Percentiles rank a stretch among this genome's conserved stretches.
Evolutionary conservation across 2,797 vertebrate species (phyloP).

Genomic region (Potorous gilbertii): DNA sequence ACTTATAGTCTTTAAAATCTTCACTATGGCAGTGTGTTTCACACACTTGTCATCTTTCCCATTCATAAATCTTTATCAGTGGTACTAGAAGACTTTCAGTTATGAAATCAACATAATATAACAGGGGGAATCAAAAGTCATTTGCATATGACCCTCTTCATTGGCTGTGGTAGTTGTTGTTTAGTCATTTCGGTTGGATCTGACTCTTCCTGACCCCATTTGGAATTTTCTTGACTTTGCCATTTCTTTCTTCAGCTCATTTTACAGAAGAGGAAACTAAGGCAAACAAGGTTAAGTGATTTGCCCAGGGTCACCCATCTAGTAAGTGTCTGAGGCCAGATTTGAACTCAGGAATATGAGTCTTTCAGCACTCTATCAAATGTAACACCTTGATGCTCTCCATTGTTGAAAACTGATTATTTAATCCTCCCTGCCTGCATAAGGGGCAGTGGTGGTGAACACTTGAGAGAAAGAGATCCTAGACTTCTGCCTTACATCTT

Average conservation of each 20-base stretch:
- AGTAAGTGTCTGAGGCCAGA: background rate
- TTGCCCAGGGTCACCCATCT: background rate
- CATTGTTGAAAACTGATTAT: background rate
- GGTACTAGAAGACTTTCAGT: background rate
- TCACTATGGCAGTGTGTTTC: background rate
- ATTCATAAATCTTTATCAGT: background rate
- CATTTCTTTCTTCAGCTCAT: background rate
- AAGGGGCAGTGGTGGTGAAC: background rate
- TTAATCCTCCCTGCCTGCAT: background rate
- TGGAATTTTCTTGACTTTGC: background rate
- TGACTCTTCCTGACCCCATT: background rate
- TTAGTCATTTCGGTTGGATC: background rate
- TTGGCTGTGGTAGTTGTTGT: background rate
- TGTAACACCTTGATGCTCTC: background rate
- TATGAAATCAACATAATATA: background rate
- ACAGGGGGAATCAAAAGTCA: background rate
- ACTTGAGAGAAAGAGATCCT: background rate
- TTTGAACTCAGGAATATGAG: background rate
- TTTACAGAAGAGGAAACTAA: background rate
- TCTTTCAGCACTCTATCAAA: background rate
- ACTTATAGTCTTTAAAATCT: constrained; percentile 43
- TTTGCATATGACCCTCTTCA: background rate
- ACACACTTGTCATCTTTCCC: background rate
- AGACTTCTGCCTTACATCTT: background rate
- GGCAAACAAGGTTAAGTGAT: background rate